These are phyloP conservation scores for Sebastes reedi DNA, from an alignment of 2,797 vertebrate genomes.

Conservation along the genomic window DNA sequence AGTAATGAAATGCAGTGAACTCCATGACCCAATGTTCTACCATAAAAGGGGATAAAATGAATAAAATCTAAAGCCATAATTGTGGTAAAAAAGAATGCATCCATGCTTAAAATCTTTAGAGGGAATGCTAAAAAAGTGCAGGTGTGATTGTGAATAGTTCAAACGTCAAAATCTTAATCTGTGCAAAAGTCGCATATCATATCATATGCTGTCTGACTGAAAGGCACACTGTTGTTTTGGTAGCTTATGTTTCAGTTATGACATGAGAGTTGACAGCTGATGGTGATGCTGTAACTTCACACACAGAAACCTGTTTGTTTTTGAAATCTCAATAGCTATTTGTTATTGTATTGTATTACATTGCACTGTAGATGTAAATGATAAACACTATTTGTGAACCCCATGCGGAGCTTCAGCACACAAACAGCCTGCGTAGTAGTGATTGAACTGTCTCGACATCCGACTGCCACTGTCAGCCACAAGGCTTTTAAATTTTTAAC, in stretches of 20 bases:
- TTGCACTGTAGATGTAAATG: slow-evolving; percentile 11
- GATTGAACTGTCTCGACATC: slow-evolving; percentile 73
- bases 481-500: slow-evolving; percentile 86
- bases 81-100: neutral
- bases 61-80: neutral
- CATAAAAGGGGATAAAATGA: neutral
- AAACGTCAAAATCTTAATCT: neutral
- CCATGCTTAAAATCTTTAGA: neutral
- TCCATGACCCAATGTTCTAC: neutral
- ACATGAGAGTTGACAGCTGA: neutral
- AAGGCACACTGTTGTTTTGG: neutral
- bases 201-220: neutral
- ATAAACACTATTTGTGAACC: slow-evolving; percentile 7
- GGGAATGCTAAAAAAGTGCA: neutral
- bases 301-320: neutral
- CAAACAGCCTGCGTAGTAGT: slow-evolving; percentile 26
- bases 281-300: neutral
- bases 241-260: neutral
- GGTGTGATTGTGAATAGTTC: neutral
- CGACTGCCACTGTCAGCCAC: slow-evolving; percentile 81
- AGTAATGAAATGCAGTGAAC: neutral
- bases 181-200: neutral
- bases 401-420: slow-evolving; percentile 20
- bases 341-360: neutral
- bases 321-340: neutral